Conservation (phyloP, 2,797 vertebrate genomes). For the Anguilla megastoma region DNA sequence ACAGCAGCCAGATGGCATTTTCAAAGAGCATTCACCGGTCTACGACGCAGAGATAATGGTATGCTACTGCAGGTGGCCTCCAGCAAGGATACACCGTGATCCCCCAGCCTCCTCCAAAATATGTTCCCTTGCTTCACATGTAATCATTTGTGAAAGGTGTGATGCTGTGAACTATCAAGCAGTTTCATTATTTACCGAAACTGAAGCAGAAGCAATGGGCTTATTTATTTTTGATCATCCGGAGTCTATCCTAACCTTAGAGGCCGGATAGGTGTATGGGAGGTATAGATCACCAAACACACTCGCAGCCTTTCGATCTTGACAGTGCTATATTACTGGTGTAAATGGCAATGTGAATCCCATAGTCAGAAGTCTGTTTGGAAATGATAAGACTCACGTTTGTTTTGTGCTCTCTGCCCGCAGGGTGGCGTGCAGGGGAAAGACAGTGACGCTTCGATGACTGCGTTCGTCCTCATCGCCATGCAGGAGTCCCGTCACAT, state of each 20-base stretch:
- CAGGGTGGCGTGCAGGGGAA: slow-evolving; percentile 54
- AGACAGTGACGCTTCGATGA: slow-evolving; percentile 75
- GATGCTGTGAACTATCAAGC: not conserved
- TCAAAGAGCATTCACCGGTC: slow-evolving; percentile 65
- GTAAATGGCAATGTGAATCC: not conserved
- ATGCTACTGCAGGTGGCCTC: slow-evolving; percentile 35
- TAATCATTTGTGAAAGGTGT: not conserved
- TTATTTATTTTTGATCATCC: not conserved
- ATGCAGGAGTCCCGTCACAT: slow-evolving; percentile 70
- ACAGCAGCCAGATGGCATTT: slow-evolving; percentile 72
- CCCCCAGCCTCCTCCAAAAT: not conserved
- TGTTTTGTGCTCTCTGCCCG: not conserved
- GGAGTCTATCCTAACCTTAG: not conserved
- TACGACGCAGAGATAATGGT: slow-evolving; percentile 67
- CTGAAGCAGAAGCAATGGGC: not conserved
- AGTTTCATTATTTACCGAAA: not conserved
- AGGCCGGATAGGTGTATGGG: not conserved
- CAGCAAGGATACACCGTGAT: not conserved
- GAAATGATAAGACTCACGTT: not conserved
- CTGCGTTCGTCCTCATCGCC: slow-evolving; percentile 80
- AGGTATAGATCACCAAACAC: not conserved
- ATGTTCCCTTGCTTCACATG: not conserved
- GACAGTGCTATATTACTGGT: not conserved
- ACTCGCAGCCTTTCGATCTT: not conserved
- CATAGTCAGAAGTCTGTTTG: not conserved